Conservation (phyloP, 2,797 vertebrate species). For the Enteromius radiatus region DNA sequence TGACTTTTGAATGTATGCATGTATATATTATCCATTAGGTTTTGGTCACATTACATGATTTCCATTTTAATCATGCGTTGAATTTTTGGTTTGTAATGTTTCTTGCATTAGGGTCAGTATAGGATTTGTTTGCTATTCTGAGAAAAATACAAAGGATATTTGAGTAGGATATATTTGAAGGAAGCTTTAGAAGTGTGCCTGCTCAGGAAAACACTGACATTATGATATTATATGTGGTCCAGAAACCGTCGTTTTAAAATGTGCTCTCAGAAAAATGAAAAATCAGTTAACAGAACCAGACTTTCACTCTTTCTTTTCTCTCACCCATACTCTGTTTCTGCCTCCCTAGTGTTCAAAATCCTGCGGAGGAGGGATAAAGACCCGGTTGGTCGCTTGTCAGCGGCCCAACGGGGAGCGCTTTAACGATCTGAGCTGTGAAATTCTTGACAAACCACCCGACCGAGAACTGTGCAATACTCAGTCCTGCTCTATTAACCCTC, state of each 20-base stretch:
- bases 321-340: slow-evolving; percentile 31
- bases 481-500: slow-evolving; percentile 86
- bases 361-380: slow-evolving; percentile 91
- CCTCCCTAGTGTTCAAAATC: slow-evolving; percentile 87
- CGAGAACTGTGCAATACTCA: slow-evolving; percentile 96
- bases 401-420: slow-evolving; percentile 90
- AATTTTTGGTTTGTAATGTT: neutral
- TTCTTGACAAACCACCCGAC: slow-evolving; percentile 96
- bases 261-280: neutral
- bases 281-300: neutral
- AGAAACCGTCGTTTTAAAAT: neutral
- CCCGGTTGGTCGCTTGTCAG: slow-evolving; percentile 94
- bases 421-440: slow-evolving; percentile 96
- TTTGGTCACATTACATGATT: neutral
- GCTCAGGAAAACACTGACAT: neutral
- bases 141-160: neutral
- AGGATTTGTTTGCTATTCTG: neutral
- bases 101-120: neutral
- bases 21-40: neutral
- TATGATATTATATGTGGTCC: neutral
- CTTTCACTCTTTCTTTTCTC: slow-evolving; percentile 29
- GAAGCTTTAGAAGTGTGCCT: neutral
- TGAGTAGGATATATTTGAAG: neutral
- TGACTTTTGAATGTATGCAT: neutral
- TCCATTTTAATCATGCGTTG: neutral